Evolutionary conservation across 2,888 invertebrate genomes (phyloP).

Genomic region (Hedychridium roseum): DNA sequence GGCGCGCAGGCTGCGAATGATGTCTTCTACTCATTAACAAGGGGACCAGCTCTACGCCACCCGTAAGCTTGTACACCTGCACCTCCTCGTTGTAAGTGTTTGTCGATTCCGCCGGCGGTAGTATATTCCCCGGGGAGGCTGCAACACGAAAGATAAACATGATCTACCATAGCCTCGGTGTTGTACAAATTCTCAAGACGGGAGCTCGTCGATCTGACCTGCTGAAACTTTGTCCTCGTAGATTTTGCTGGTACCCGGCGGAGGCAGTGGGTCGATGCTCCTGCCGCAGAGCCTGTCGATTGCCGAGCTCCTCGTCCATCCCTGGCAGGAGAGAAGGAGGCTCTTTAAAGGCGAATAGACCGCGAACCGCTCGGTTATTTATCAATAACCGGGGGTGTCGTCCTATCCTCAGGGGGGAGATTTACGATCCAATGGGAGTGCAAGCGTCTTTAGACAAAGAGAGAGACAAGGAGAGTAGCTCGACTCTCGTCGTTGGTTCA

Average conservation of each 20-base stretch:
- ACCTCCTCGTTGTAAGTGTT: slow-evolving; percentile 44
- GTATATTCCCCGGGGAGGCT: slow-evolving; percentile 8
- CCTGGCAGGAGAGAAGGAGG: slow-evolving; percentile 34
- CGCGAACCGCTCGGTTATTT: neutral
- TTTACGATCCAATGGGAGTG: neutral
- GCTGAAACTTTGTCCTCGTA: slow-evolving; percentile 37
- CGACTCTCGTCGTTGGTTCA: slow-evolving; percentile 18
- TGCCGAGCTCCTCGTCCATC: slow-evolving; percentile 47
- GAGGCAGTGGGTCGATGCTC: slow-evolving; percentile 34
- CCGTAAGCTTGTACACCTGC: slow-evolving; percentile 64
- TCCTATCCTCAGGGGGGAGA: neutral
- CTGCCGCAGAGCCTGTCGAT: slow-evolving; percentile 34
- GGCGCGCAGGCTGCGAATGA: slow-evolving; percentile 47
- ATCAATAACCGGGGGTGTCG: neutral
- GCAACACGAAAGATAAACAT: too few species aligned
- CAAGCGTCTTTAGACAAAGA: too few species aligned
- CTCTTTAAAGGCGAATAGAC: neutral
- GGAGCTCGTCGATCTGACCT: too few species aligned
- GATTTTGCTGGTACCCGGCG: slow-evolving; percentile 43
- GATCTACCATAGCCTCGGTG: too few species aligned
- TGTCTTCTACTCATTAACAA: slow-evolving; percentile 73
- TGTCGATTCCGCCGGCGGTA: slow-evolving; percentile 15
- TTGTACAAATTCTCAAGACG: too few species aligned
- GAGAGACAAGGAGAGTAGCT: neutral
- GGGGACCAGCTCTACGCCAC: slow-evolving; percentile 81